A percentile compares a stretch with the other conserved stretches of the same genome.
phyloP scores from a whole-genome alignment of 1,140 invertebrate genomes.

The Melanaphis sacchari region DNA sequence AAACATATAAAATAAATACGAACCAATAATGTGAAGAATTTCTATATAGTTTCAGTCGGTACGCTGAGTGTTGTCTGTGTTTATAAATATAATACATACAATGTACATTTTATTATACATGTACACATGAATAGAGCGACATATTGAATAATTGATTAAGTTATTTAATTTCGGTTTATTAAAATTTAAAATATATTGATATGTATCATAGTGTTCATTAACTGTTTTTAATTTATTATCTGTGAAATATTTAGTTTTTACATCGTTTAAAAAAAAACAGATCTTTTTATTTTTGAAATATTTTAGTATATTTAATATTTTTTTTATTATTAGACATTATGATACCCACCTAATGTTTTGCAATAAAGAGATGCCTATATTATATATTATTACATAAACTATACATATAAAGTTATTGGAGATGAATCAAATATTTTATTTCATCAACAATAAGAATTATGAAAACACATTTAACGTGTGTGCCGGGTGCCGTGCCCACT shows the following conservation, averaged over 20 bases:
- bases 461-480: background rate
- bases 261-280: no score
- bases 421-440: background rate
- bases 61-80: background rate
- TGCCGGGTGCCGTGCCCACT: no score
- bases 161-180: no score
- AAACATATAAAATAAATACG: slow-evolving; percentile 9
- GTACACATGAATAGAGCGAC: background rate
- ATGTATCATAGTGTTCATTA: no score
- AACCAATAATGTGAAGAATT: background rate
- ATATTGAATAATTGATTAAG: background rate
- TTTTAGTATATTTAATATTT: background rate
- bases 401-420: background rate
- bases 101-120: background rate
- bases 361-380: background rate
- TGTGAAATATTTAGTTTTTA: no score
- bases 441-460: background rate
- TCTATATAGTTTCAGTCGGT: background rate
- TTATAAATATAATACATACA: slow-evolving; percentile 4
- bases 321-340: background rate
- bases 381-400: no score
- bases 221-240: no score
- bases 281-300: no score
- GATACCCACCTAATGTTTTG: background rate
- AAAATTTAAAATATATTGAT: no score